Evolutionary conservation across 2,797 vertebrate species (phyloP), one percentile per base, ranked within the genome.

Genomic region (Scyliorhinus canicula): DNA sequence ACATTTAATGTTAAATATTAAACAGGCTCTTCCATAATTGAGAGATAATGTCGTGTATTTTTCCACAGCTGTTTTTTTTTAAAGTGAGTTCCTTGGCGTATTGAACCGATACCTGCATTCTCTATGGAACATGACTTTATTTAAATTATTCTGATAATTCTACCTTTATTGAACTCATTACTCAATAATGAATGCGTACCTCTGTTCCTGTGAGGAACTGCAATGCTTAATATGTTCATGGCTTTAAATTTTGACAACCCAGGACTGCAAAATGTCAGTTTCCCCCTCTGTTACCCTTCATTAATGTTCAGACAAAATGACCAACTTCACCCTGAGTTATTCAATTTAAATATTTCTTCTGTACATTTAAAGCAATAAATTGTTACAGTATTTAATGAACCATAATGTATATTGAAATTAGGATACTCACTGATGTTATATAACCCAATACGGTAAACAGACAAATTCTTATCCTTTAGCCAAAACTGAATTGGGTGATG

Each of bases 1-100:
- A 52, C 35, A 60, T 85, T 19, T 31, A 85, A 85, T 85, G 52
- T 90, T 90, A 90, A 90, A 90, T 90, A 90, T 90, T 90, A 57
- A 90, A 7, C 55, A 90, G 31, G 12, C 28, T 60, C 11, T 90
- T 90, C 55, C 86, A 90, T 60, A 31, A 14, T 35, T 60, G 52
- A 85, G 7, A 52, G 44, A 52, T 52, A 47, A 24, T 50, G 24
- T 26, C 84, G 21, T 11, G 35, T 57, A 88, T 31, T 74, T 60
- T 88, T 35, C 6, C 85, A 57, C 31, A 88, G 85, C 28, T 88
- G 31, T 26, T 88, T 90, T 60, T 7, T n/a, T 21, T 35, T 11
- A 60, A 90, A 60, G n/a, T 19, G n/a, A n/a, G 55, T 21, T 60
- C 86, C 55, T 90, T 57, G 52, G 85, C 9, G 85, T 88, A 35